phyloP scores from a whole-genome alignment of 2,113 vertebrate species.

The Tricholaema leucomelas region DNA sequence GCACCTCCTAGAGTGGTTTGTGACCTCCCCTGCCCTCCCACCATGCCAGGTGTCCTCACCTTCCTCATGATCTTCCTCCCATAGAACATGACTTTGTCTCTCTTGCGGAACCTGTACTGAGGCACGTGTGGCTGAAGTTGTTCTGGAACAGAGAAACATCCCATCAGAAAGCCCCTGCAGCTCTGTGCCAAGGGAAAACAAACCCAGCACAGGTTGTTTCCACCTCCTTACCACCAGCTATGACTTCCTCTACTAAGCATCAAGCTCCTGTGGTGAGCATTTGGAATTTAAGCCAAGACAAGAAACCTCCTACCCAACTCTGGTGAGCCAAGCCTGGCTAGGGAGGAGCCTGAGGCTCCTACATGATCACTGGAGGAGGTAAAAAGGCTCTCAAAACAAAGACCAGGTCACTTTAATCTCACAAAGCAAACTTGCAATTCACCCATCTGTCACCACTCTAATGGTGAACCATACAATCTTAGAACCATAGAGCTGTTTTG shows the following conservation, averaged over 20 bases:
- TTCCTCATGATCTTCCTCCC: conserved; percentile 95
- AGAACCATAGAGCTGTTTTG: too few relatives aligned
- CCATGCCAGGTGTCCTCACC: conserved; percentile 48
- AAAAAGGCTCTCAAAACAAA: neutral
- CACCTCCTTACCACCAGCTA: neutral
- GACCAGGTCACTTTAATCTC: neutral
- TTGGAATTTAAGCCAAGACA: neutral
- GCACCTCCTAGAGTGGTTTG: neutral
- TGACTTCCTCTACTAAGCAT: neutral
- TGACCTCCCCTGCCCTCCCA: neutral
- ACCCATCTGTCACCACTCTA: neutral
- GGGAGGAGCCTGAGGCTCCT: neutral
- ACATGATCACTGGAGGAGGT: neutral
- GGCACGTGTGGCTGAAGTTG: conserved; percentile 76
- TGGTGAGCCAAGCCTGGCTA: neutral
- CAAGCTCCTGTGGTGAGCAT: neutral
- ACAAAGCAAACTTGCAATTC: neutral
- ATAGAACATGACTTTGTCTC: conserved; percentile 95
- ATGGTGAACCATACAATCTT: neutral
- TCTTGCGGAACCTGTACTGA: conserved; percentile 91
- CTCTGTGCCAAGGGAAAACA: neutral
- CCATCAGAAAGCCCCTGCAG: neutral
- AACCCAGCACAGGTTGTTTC: neutral
- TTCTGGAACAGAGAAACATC: conserved; percentile 65
- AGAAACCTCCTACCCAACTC: neutral